Evolutionary conservation across 2,113 vertebrate genomes (phyloP).

Genomic region (Halichoeres trimaculatus): DNA sequence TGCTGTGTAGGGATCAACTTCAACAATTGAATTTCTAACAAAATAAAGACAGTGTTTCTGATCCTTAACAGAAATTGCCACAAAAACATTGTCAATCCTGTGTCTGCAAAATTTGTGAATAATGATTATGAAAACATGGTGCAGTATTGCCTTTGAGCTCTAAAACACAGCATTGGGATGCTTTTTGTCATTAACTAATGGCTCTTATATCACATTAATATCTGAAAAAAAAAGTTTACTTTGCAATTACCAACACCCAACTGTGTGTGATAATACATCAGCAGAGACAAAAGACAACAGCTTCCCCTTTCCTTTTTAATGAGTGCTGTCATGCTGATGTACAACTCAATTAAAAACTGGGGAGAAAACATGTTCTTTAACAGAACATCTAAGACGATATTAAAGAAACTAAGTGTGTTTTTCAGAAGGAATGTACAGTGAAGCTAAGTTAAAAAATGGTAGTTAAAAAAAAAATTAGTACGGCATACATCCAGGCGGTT

Average conservation of each 20-base stretch:
- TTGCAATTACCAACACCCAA: neutral
- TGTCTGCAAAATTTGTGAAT: neutral
- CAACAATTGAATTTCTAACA: too few species aligned
- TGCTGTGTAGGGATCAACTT: too few species aligned
- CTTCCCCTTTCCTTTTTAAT: conserved; percentile 2
- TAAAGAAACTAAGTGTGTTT: neutral
- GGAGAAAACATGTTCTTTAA: neutral
- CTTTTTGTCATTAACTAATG: neutral
- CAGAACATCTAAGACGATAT: neutral
- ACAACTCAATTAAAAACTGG: conserved; percentile 8
- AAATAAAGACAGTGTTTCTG: neutral
- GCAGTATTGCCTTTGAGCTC: neutral
- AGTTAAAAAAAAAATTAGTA: too few species aligned
- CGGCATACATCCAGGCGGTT: neutral
- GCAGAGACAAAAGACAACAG: neutral
- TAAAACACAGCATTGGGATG: neutral
- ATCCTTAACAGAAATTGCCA: neutral
- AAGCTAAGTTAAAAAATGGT: neutral
- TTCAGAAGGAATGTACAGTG: neutral
- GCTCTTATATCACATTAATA: neutral
- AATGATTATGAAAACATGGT: conserved; percentile 1
- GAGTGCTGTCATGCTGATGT: conserved; percentile 12
- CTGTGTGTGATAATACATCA: neutral
- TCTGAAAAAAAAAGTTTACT: conserved; percentile 7
- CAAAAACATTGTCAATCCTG: neutral